phyloP scores from a whole-genome alignment of 2,888 invertebrate species.

The Drosophila subsilvestris region DNA sequence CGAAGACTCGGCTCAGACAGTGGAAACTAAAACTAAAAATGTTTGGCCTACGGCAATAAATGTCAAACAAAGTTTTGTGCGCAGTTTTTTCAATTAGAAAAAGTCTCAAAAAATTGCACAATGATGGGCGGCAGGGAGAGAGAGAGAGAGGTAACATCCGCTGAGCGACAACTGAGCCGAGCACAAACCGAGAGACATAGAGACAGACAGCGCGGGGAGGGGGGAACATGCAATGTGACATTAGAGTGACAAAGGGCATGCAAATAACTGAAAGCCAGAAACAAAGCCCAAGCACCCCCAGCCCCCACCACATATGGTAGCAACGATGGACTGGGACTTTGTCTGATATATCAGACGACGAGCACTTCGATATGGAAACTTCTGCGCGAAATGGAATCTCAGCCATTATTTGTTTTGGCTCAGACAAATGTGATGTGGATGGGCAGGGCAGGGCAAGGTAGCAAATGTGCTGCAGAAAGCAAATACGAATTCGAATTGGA shows the following conservation, averaged over 20 bases:
- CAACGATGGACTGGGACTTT: neutral
- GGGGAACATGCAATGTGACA: conserved; percentile 44
- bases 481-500: conserved; percentile 40
- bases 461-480: conserved; percentile 39
- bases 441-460: conserved; percentile 27
- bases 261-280: conserved; percentile 48
- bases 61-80: conserved; percentile 67
- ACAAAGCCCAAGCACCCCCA: conserved; percentile 22
- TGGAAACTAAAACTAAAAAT: conserved; percentile 52
- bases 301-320: conserved; percentile 6
- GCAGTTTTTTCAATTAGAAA: conserved; percentile 72
- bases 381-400: conserved; percentile 41
- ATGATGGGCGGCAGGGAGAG: neutral
- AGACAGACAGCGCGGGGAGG: neutral
- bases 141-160: conserved; percentile 6
- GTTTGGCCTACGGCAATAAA: conserved; percentile 74
- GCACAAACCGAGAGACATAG: conserved; percentile 1
- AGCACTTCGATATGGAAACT: conserved; percentile 45
- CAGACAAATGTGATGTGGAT: conserved; percentile 23
- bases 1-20: conserved; percentile 44
- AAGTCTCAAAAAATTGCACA: conserved; percentile 6
- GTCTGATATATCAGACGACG: conserved; percentile 34
- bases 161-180: conserved; percentile 46
- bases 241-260: conserved; percentile 50
- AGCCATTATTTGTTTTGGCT: conserved; percentile 46